Evolutionary conservation across 2,888 invertebrate genomes (phyloP).

Genomic region (Cephus pulcher): DNA sequence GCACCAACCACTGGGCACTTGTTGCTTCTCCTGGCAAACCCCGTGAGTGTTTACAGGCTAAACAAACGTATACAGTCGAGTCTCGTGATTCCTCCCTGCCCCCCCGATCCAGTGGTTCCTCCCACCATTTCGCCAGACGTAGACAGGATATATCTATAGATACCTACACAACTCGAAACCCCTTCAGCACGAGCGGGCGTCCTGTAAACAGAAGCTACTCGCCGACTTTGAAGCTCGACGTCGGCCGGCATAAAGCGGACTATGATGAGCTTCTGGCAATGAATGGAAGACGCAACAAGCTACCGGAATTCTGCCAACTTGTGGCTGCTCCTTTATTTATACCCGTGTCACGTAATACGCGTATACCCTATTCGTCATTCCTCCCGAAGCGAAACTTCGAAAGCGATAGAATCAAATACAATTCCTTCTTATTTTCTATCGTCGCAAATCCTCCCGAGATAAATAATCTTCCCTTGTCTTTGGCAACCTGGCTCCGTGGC

Average conservation of each 20-base stretch:
- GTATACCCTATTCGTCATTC: too few relatives aligned
- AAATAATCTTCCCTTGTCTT: too few relatives aligned
- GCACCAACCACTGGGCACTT: conserved; percentile 44
- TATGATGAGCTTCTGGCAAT: conserved; percentile 41
- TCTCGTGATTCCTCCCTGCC: conserved; percentile 9
- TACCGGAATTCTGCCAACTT: conserved; percentile 55
- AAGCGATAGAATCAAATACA: too few relatives aligned
- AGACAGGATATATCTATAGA: background rate
- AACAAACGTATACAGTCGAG: conserved; percentile 50
- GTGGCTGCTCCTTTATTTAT: conserved; percentile 23
- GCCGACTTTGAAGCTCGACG: background rate
- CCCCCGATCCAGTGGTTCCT: background rate
- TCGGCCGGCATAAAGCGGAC: background rate
- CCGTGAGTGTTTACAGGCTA: conserved; percentile 57
- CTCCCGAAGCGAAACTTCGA: too few relatives aligned
- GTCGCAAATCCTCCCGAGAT: too few relatives aligned
- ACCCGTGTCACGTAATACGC: too few relatives aligned
- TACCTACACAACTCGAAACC: background rate
- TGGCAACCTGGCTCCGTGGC: too few relatives aligned
- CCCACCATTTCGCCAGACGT: too few relatives aligned
- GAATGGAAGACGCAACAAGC: conserved; percentile 59
- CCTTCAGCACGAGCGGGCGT: background rate
- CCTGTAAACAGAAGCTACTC: conserved; percentile 1
- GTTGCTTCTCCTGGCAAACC: conserved; percentile 55
- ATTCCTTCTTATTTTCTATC: too few relatives aligned